A percentile compares a stretch with the other conserved stretches of the same genome.
Evolutionary conservation across 1,140 invertebrate genomes (phyloP).

Genomic region (Caenorhabditis tropicalis): DNA sequence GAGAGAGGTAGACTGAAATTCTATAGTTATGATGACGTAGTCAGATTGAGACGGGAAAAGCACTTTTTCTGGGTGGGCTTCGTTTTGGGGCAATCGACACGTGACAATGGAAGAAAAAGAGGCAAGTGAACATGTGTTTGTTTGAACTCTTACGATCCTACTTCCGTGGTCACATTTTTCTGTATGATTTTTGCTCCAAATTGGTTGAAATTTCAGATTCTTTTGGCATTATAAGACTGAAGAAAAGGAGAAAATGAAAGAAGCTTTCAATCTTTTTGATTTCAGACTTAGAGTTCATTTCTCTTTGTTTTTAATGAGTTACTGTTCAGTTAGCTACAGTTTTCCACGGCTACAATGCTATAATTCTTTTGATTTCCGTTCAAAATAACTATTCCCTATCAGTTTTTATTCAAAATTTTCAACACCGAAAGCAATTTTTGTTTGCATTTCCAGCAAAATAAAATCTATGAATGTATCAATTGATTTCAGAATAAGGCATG

Average conservation of each 20-base stretch:
- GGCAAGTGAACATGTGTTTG: background rate
- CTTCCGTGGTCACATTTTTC: conserved; percentile 3
- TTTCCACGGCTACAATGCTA: no score
- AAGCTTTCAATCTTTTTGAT: background rate
- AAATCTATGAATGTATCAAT: no score
- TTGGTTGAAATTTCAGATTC: background rate
- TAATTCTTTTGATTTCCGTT: no score
- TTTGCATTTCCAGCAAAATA: no score
- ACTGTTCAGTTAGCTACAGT: no score
- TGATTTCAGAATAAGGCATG: no score
- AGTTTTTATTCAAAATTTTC: no score
- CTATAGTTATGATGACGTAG: background rate
- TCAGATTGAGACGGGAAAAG: background rate
- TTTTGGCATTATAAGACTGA: background rate
- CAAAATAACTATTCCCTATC: background rate
- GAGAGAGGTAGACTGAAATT: background rate
- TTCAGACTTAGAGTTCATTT: no score
- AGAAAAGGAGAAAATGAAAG: background rate
- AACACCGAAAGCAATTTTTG: no score
- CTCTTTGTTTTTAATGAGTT: no score
- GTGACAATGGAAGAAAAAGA: background rate
- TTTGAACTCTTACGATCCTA: background rate
- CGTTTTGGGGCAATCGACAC: background rate
- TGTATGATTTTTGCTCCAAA: background rate
- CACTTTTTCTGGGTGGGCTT: background rate